These are phyloP conservation scores for Pachydiplax longipennis DNA, from an alignment of 2,888 invertebrate species.

Conservation along the genomic window DNA sequence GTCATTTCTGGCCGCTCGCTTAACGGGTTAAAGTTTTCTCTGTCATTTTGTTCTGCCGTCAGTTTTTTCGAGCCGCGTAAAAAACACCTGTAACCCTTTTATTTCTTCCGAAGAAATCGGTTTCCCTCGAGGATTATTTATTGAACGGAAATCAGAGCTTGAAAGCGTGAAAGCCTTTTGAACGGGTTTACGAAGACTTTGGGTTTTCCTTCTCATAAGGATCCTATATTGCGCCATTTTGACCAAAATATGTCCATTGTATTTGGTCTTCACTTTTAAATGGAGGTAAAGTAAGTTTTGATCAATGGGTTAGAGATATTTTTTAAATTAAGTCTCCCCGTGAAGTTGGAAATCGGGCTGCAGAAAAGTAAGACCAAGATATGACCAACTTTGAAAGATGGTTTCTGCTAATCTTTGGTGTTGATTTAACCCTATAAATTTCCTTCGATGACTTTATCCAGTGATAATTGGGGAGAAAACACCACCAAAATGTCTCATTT, in stretches of 20 bases:
- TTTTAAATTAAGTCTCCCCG: too few species aligned
- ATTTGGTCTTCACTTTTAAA: not conserved
- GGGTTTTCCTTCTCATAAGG: not conserved
- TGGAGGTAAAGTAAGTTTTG: not conserved
- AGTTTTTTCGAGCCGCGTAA: not conserved
- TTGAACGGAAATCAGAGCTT: not conserved
- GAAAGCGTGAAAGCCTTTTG: not conserved
- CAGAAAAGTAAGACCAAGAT: too few species aligned
- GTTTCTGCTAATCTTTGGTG: too few species aligned
- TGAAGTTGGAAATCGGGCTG: too few species aligned
- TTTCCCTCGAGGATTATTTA: not conserved
- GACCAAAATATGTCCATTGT: not conserved
- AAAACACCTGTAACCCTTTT: not conserved
- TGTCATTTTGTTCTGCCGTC: not conserved
- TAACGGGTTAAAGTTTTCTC: constrained; percentile 2
- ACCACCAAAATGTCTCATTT: too few species aligned
- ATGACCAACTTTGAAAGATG: too few species aligned
- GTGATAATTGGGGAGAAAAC: too few species aligned
- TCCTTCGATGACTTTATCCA: too few species aligned
- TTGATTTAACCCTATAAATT: too few species aligned
- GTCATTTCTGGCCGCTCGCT: constrained; percentile 28
- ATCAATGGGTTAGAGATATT: not conserved
- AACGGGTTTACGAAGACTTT: not conserved
- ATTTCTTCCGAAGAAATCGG: not conserved
- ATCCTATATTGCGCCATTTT: not conserved